Percentiles rank a stretch among this genome's conserved stretches.
These are phyloP conservation scores for Asbolus verrucosus DNA, from an alignment of 1,140 invertebrate genomes.

Conservation along the genomic window DNA sequence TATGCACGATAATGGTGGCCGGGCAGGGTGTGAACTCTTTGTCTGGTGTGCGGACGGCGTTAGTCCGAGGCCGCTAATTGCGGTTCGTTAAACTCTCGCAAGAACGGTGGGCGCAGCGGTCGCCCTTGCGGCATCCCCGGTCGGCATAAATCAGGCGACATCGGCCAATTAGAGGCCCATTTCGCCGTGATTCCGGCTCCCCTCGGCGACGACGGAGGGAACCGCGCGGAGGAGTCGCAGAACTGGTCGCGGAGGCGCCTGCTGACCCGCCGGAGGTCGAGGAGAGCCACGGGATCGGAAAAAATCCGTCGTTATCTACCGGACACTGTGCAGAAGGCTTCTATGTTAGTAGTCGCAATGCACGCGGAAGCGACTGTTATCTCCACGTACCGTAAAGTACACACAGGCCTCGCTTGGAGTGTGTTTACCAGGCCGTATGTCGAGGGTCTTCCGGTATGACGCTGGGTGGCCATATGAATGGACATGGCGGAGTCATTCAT, in stretches of 20 bases:
- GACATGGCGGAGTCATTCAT: conserved; percentile 9
- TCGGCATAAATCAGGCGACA: conserved; percentile 27
- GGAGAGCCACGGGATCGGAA: too few relatives aligned
- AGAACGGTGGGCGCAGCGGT: not conserved
- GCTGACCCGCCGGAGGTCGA: too few relatives aligned
- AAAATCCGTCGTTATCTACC: conserved; percentile 30
- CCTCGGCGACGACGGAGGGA: too few relatives aligned
- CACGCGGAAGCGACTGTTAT: conserved; percentile 26
- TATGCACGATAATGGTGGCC: not conserved
- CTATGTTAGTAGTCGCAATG: conserved; percentile 32
- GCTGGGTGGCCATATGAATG: not conserved
- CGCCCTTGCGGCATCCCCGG: not conserved
- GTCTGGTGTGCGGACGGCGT: conserved; percentile 2
- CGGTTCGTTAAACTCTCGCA: not conserved
- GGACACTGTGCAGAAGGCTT: conserved; percentile 35
- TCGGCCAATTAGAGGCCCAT: conserved; percentile 19
- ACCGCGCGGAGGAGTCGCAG: conserved; percentile 21
- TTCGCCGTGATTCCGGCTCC: too few relatives aligned
- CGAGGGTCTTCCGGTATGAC: conserved; percentile 8
- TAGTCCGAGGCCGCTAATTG: not conserved
- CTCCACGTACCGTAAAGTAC: conserved; percentile 18
- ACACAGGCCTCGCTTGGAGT: not conserved
- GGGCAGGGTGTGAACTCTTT: conserved; percentile 27
- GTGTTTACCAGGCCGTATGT: conserved; percentile 15
- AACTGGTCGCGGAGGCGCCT: conserved; percentile 29